Conservation (phyloP, 1,140 invertebrate species). For the Elysia chlorotica region DNA sequence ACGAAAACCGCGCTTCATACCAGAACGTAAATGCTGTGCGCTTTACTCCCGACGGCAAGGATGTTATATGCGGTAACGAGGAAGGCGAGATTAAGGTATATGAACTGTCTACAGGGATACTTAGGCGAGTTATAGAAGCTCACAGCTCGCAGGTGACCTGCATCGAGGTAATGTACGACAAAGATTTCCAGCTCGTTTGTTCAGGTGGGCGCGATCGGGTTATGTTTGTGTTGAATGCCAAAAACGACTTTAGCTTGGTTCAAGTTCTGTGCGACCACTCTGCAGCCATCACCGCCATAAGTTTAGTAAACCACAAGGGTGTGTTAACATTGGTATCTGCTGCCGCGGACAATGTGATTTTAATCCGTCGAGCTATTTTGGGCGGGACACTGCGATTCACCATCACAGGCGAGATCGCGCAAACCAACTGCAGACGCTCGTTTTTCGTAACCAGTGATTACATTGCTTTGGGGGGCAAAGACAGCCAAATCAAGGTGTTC, state of each 20-base stretch:
- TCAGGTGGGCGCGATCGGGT: constrained; percentile 15
- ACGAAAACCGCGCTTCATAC: not conserved
- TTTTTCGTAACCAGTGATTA: not conserved
- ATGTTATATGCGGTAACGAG: constrained; percentile 10
- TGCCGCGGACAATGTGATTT: constrained; percentile 1
- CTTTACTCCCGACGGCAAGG: constrained; percentile 10
- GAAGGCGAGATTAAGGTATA: constrained; percentile 21
- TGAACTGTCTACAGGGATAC: constrained; percentile 6
- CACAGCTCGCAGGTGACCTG: constrained; percentile 17
- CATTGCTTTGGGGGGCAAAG: not conserved
- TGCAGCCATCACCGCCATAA: constrained; percentile 14
- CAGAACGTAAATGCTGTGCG: not conserved
- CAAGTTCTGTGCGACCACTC: constrained; percentile 18
- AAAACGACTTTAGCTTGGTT: constrained; percentile 15
- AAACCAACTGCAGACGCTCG: not conserved
- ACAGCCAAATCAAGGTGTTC: constrained; percentile 7
- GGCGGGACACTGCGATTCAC: constrained; percentile 3
- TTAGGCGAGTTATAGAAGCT: constrained; percentile 13
- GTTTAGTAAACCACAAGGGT: constrained; percentile 3
- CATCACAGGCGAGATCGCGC: constrained; percentile 4
- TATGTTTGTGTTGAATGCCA: constrained; percentile 14
- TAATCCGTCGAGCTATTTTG: not conserved
- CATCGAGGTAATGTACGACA: constrained; percentile 18
- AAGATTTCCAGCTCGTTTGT: constrained; percentile 11
- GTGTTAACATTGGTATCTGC: constrained; percentile 11